Evolutionary conservation across 2,888 invertebrate species (phyloP).

Genomic region (Electrophaes corylata): DNA sequence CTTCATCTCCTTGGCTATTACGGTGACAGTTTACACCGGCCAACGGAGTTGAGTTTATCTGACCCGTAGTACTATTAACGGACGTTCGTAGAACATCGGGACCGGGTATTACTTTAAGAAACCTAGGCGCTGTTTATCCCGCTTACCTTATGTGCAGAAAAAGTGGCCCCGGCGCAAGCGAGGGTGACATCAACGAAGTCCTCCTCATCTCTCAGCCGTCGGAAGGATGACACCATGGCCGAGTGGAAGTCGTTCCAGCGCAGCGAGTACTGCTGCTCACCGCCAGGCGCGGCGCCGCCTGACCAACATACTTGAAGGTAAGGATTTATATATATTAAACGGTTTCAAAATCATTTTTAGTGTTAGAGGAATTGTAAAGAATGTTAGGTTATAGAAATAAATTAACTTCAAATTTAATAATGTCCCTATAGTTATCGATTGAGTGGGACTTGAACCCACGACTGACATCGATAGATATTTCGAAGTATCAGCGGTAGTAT

Average conservation of each 20-base stretch:
- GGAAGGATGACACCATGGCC: conserved; percentile 94
- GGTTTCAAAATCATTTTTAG: conserved; percentile 5
- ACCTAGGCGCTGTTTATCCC: background rate
- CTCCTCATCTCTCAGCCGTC: conserved; percentile 94
- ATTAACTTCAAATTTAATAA: background rate
- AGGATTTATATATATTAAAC: conserved; percentile 33
- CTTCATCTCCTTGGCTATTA: too few relatives aligned
- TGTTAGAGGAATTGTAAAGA: conserved; percentile 3
- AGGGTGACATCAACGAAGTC: conserved; percentile 97
- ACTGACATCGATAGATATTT: background rate
- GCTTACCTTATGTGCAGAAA: conserved; percentile 92
- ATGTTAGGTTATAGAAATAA: background rate
- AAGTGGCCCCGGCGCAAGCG: conserved; percentile 95
- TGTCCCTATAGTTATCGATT: background rate
- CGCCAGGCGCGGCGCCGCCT: conserved; percentile 80
- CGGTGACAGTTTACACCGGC: too few relatives aligned
- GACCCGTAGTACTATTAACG: too few relatives aligned
- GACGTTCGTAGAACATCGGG: too few relatives aligned
- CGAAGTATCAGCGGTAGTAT: background rate
- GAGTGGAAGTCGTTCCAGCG: conserved; percentile 98
- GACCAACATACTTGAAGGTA: conserved; percentile 41
- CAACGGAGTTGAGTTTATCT: too few relatives aligned
- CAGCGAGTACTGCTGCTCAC: conserved; percentile 94
- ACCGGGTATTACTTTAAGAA: too few relatives aligned
- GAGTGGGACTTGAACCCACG: background rate